These are phyloP conservation scores for Apis cerana DNA, from an alignment of 1,140 invertebrate species.

Conservation along the genomic window DNA sequence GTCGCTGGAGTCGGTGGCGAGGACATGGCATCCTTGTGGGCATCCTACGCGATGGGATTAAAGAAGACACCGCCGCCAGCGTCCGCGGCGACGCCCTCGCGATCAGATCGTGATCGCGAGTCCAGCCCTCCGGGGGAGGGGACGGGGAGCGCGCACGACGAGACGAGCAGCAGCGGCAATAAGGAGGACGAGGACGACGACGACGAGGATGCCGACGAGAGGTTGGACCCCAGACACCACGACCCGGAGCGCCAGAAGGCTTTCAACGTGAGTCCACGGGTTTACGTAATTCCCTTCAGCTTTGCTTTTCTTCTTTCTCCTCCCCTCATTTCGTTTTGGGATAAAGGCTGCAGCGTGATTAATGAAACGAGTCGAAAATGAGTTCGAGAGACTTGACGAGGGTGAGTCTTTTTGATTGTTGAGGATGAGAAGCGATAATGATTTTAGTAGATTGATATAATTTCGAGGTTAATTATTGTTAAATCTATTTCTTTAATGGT, in stretches of 20 bases:
- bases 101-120: conserved; percentile 82
- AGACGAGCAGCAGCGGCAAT: conserved; percentile 93
- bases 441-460: too few relatives aligned
- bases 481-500: too few relatives aligned
- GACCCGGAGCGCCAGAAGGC: conserved; percentile 98
- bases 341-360: neutral
- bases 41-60: conserved; percentile 86
- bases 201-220: conserved; percentile 94
- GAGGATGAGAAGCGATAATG: neutral
- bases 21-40: conserved; percentile 90
- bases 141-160: conserved; percentile 91
- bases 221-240: conserved; percentile 92
- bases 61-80: conserved; percentile 85
- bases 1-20: conserved; percentile 79
- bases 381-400: neutral
- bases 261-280: conserved; percentile 92
- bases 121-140: conserved; percentile 83
- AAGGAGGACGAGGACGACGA: conserved; percentile 97
- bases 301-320: neutral
- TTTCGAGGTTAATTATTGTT: too few relatives aligned
- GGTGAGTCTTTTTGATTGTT: too few relatives aligned
- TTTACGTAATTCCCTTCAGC: neutral
- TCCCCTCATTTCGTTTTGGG: neutral
- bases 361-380: neutral
- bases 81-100: conserved; percentile 80